Conservation (phyloP, 2,797 vertebrate genomes). For the Sebastes hubbsi region DNA sequence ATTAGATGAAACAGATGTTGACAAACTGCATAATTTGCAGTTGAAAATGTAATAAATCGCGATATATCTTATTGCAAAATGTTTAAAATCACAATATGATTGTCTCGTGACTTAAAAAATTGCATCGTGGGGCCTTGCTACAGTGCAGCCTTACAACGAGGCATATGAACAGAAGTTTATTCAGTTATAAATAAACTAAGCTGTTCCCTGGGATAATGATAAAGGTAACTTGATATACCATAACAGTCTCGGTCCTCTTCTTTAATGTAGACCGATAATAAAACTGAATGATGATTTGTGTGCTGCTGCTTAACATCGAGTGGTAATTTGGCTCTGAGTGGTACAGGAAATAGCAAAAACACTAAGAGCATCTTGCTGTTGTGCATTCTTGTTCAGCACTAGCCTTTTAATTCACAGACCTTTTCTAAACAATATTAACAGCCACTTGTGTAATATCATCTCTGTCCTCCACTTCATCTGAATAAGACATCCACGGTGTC, state of each 20-base stretch:
- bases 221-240: neutral
- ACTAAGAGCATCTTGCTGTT: neutral
- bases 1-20: too few relatives aligned
- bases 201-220: neutral
- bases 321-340: neutral
- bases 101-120: too few relatives aligned
- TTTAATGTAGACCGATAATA: neutral
- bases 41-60: too few relatives aligned
- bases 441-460: neutral
- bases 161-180: neutral
- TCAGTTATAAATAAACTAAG: neutral
- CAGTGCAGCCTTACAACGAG: neutral
- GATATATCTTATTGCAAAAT: too few relatives aligned
- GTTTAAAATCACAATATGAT: too few relatives aligned
- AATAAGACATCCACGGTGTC: neutral
- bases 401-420: conserved; percentile 17
- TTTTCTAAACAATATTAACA: conserved; percentile 21
- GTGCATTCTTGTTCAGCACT: neutral
- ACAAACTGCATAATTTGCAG: too few relatives aligned
- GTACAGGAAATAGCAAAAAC: neutral
- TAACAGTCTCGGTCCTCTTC: neutral
- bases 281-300: neutral
- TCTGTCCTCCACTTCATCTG: neutral
- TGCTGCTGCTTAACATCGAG: neutral
- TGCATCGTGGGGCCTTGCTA: neutral